Evolutionary conservation across 2,113 vertebrate genomes (phyloP).

Genomic region (Cepphus grylle): DNA sequence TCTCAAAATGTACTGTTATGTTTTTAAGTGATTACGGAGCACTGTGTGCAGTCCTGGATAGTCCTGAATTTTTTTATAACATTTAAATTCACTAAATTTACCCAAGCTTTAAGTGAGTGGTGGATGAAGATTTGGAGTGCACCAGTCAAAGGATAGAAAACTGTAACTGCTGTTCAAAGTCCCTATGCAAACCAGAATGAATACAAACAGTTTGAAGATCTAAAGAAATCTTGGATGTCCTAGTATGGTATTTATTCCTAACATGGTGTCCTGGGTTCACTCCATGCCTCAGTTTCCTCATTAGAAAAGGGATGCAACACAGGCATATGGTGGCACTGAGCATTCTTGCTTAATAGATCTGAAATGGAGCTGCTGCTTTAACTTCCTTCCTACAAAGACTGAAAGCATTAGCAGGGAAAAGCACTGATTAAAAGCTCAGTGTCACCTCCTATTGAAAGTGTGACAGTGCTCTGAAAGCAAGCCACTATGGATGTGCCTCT

Average conservation of each 20-base stretch:
- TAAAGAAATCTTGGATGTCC: neutral
- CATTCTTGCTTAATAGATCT: neutral
- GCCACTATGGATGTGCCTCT: fast-evolving
- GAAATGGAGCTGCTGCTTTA: neutral
- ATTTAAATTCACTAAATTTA: neutral
- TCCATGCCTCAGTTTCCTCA: neutral
- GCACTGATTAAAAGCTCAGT: neutral
- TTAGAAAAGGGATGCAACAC: neutral
- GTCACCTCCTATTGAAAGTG: neutral
- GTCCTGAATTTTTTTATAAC: neutral
- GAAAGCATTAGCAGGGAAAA: neutral
- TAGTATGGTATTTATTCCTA: neutral
- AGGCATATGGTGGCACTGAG: neutral
- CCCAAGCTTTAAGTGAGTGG: neutral
- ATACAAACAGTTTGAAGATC: neutral
- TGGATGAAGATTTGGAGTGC: neutral
- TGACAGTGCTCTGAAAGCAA: neutral
- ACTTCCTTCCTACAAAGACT: neutral
- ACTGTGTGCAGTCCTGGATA: neutral
- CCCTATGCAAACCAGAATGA: neutral
- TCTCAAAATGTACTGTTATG: neutral
- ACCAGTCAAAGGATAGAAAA: neutral
- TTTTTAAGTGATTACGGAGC: neutral
- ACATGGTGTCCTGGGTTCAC: neutral
- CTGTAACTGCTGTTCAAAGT: neutral